A percentile compares a stretch with the other conserved stretches of the same genome.
Evolutionary conservation across 2,888 invertebrate genomes (phyloP).

Genomic region (Cyclophora punctaria): DNA sequence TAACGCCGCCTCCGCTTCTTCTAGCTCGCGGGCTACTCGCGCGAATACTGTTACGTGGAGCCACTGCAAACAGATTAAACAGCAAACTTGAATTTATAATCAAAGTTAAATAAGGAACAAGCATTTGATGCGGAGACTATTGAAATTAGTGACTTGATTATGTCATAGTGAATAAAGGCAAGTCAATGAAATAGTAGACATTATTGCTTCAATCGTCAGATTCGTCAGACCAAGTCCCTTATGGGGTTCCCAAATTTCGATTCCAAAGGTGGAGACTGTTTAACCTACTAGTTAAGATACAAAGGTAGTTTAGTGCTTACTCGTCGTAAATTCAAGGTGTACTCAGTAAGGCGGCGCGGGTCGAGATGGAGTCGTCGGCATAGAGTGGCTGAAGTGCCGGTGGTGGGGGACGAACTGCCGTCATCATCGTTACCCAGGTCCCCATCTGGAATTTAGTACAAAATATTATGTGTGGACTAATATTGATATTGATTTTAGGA

Average conservation of each 20-base stretch:
- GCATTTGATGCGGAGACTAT: no score
- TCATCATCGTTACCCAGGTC: background rate
- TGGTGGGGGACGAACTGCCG: slow-evolving; percentile 26
- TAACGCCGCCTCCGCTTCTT: slow-evolving; percentile 75
- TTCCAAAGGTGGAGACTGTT: no score
- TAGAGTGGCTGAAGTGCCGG: slow-evolving; percentile 39
- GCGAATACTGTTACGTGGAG: slow-evolving; percentile 78
- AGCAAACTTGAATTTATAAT: no score
- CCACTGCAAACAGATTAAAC: slow-evolving; percentile 60
- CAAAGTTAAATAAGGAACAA: no score
- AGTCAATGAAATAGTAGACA: background rate
- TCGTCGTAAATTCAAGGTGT: slow-evolving; percentile 81
- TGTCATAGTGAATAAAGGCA: background rate
- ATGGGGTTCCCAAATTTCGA: no score
- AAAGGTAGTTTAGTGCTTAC: slow-evolving; percentile 46
- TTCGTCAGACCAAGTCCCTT: no score
- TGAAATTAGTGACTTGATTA: no score
- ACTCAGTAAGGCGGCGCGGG: slow-evolving; percentile 81
- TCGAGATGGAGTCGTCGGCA: slow-evolving; percentile 80
- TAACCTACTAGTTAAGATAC: no score
- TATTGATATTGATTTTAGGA: no score
- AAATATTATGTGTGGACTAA: no score
- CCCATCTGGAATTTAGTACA: background rate
- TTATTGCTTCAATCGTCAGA: no score
- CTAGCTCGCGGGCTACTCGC: slow-evolving; percentile 66